Evolutionary conservation across 2,797 vertebrate genomes (phyloP), one percentile per base, ranked within the genome.

Genomic region (Ispidina lecontei): DNA sequence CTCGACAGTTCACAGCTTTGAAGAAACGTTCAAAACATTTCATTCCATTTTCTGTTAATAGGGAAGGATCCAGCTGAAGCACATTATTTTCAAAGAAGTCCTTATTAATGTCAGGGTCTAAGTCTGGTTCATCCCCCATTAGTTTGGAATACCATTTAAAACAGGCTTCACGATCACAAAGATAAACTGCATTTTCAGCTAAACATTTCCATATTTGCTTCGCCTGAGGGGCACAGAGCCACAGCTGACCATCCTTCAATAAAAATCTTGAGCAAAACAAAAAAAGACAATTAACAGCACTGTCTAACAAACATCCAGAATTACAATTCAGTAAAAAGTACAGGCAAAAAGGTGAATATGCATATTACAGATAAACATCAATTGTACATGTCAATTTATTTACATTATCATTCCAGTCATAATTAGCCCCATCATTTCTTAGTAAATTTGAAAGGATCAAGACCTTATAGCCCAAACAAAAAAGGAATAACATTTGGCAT

Each of bases 181-280:
- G 98, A 96, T 99, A 99, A 96, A 99, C 99, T 1, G 99, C 99
- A 79, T 99, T 99, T 97, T 99, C 99, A 72, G 99, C 99, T 98
- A 99, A 98, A 97, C 99, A 99, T 97, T 99, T 99, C 99, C 99
- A 99, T 97, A 99, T 99, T 97, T 99, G 99, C 97, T 99, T 99
- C 95, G 99, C 99, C 97, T 99, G 99, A 91, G 99, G 99, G 81
- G 99, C 99, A 96, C 99, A 99, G 63, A 99, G 98, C 99, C 99
- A 99, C 91, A 99, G 98, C 94, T 99, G 99, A 80, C 99, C 99
- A 94, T 99, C 99, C 97, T 99, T 99, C 95, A 99, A 97, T 65
- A 99, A 98, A 97, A 99, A 99, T 97, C 99, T 99, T 97, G 70
- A 71, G 83, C 60, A 92, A 89, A 96, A 97, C 91, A 97, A 85